Evolutionary conservation across 2,888 invertebrate genomes (phyloP).

Genomic region (Sclerodermus sp.): DNA sequence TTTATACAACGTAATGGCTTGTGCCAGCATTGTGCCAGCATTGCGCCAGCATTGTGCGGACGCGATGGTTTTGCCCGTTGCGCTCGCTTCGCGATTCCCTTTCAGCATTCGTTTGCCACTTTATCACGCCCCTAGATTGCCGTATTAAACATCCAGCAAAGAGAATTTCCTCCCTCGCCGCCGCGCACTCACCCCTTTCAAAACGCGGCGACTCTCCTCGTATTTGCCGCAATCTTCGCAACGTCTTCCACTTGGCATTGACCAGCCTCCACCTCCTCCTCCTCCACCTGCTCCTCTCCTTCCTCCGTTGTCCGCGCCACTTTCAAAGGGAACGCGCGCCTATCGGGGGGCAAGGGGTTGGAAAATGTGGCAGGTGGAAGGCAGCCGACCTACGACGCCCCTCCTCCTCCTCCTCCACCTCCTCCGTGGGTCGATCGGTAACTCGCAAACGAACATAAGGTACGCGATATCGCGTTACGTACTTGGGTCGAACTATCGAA

Average conservation of each 20-base stretch:
- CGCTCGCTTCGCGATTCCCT: slow-evolving; percentile 51
- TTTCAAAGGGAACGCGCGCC: neutral
- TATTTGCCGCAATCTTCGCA: no score
- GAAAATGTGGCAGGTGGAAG: slow-evolving; percentile 50
- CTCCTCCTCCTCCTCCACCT: no score
- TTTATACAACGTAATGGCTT: slow-evolving; percentile 52
- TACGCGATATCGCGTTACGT: slow-evolving; percentile 45
- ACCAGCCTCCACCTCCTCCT: slow-evolving; percentile 3
- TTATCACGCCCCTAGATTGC: slow-evolving; percentile 58
- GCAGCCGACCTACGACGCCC: no score
- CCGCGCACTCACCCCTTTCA: no score
- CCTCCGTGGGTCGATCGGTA: slow-evolving; percentile 44
- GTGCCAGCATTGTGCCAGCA: slow-evolving; percentile 20
- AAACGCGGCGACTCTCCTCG: slow-evolving; percentile 3
- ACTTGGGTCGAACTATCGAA: neutral
- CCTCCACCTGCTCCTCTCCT: slow-evolving; percentile 2
- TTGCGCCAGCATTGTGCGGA: slow-evolving; percentile 16
- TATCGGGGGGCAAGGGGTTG: slow-evolving; percentile 15
- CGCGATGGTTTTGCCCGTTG: slow-evolving; percentile 28
- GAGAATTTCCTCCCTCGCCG: slow-evolving; percentile 46
- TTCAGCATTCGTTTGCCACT: slow-evolving; percentile 53
- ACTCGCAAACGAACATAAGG: slow-evolving; percentile 31
- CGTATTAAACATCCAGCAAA: slow-evolving; percentile 58
- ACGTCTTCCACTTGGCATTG: slow-evolving; percentile 11
- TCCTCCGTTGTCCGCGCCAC: slow-evolving; percentile 3